Evolutionary conservation across 2,888 invertebrate species (phyloP).

Genomic region (Crioceris asparagi): DNA sequence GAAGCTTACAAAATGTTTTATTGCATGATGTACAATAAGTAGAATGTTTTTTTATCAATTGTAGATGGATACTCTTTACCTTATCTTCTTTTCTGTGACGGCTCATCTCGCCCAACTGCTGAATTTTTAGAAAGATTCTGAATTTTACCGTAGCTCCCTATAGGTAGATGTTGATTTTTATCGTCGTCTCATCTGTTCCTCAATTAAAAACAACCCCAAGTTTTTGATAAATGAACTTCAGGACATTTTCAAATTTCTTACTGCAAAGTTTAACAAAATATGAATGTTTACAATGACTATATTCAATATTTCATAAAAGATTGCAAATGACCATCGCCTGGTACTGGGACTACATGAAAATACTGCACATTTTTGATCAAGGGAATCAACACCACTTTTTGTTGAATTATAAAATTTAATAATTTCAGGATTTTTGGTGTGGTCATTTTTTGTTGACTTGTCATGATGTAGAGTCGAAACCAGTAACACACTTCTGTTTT

Average conservation of each 20-base stretch:
- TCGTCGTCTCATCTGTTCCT: conserved; percentile 2
- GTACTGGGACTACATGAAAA: conserved; percentile 3
- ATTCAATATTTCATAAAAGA: conserved; percentile 4
- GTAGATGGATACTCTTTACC: neutral
- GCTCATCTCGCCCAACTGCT: neutral
- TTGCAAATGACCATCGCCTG: conserved; percentile 3
- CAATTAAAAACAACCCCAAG: conserved; percentile 4
- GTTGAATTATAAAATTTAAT: conserved; percentile 3
- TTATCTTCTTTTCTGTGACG: neutral
- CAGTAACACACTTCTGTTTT: too few species aligned
- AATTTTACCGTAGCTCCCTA: neutral
- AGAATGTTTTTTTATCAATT: too few species aligned
- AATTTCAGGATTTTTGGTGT: too few species aligned
- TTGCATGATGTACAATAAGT: neutral
- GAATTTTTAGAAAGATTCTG: conserved; percentile 1
- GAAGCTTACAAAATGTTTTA: neutral
- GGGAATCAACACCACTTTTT: conserved; percentile 1
- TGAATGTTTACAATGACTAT: conserved; percentile 1
- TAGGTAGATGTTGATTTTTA: conserved; percentile 4
- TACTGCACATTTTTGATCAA: conserved; percentile 1
- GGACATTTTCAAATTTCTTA: conserved; percentile 1
- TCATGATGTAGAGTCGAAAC: too few species aligned
- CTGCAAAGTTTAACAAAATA: conserved; percentile 1
- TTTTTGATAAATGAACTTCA: too few species aligned
- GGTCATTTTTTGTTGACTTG: too few species aligned